Conservation (phyloP, 2,113 vertebrate species). For the Regulus satrapa region DNA sequence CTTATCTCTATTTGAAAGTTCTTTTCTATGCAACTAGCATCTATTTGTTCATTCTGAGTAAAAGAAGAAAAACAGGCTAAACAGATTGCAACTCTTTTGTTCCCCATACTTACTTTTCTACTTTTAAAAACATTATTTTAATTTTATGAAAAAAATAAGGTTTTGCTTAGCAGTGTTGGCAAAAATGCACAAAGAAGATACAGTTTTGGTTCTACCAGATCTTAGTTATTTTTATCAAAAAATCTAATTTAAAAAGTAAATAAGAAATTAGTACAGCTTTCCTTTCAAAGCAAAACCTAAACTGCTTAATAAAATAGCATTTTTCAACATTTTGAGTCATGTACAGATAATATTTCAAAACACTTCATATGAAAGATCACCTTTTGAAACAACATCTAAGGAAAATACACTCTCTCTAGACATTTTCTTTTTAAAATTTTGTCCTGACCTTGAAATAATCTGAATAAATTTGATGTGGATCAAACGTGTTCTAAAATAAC, state of each 20-base stretch:
- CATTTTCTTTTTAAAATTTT: background rate
- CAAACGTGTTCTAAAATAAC: constrained; percentile 37
- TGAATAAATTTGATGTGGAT: background rate
- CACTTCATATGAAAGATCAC: background rate
- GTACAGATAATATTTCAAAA: background rate
- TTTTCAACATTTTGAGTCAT: background rate
- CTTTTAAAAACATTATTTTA: background rate
- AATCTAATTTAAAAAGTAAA: background rate
- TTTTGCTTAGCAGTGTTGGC: background rate
- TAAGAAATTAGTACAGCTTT: background rate
- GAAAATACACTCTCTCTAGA: background rate
- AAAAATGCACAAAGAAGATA: background rate
- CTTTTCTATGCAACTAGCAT: background rate
- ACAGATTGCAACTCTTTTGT: background rate
- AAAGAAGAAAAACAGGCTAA: background rate
- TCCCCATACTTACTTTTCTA: background rate
- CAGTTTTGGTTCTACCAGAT: background rate
- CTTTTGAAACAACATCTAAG: background rate
- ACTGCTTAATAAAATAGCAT: background rate
- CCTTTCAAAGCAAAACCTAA: background rate
- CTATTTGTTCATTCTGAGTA: background rate
- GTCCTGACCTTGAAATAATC: constrained; percentile 13
- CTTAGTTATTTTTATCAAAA: background rate
- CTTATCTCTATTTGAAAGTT: background rate
- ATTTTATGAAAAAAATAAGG: background rate